These are phyloP conservation scores for Spatula versicolor DNA, from an alignment of 2,797 vertebrate genomes.

Conservation along the genomic window DNA sequence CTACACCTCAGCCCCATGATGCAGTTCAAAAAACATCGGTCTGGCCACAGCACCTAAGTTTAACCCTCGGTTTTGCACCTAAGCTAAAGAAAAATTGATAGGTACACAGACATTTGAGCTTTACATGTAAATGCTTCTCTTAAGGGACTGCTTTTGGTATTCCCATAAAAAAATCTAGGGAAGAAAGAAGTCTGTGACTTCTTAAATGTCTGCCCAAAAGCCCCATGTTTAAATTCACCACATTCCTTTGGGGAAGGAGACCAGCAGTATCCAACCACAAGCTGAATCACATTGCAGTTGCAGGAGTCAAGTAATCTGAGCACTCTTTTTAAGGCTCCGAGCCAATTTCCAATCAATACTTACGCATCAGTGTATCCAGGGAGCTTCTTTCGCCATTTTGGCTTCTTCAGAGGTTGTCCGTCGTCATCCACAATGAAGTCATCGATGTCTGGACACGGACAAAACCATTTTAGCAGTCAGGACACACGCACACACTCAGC, in stretches of 20 bases:
- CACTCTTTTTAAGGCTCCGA: neutral
- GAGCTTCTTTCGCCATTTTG: slow-evolving; percentile 94
- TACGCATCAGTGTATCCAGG: slow-evolving; percentile 97
- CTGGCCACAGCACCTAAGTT: neutral
- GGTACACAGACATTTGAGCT: neutral
- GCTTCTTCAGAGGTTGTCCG: slow-evolving; percentile 96
- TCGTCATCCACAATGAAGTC: slow-evolving; percentile 99
- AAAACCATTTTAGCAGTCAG: neutral
- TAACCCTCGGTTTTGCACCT: neutral
- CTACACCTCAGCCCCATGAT: neutral
- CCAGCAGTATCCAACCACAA: neutral
- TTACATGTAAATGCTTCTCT: neutral
- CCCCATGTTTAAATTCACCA: neutral
- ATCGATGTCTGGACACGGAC: slow-evolving; percentile 87
- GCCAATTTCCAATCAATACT: slow-evolving; percentile 75
- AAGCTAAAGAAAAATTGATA: neutral
- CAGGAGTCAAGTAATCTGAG: neutral
- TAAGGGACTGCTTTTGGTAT: neutral
- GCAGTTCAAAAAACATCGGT: neutral
- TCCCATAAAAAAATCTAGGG: neutral
- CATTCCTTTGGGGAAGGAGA: neutral
- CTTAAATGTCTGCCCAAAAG: neutral
- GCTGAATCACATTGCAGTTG: slow-evolving; percentile 8
- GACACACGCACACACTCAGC: neutral
- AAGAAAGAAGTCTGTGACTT: neutral